Base-by-base conservation (phyloP, 2,113 vertebrate species). In the Thamnaconus septentrionalis region DNA sequence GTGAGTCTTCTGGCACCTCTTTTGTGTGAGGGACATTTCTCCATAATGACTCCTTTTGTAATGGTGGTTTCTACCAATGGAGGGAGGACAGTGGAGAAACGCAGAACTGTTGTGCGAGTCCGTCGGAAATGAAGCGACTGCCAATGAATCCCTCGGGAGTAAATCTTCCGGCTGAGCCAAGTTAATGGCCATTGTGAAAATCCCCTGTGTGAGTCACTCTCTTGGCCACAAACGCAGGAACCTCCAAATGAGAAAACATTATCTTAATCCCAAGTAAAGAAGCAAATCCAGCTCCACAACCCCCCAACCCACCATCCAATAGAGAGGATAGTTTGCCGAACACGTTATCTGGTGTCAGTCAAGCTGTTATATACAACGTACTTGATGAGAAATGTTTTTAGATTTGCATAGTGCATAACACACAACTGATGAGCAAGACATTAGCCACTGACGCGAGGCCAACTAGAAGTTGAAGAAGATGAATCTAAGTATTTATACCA, bases 141-240 rank as follows among this genome's bases (percentile, higher is more conserved):
- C 66, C 75, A 78, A 78, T 78, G 55, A 85, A 79, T 64, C 67
- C 57, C 64, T 40, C 42, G 78, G 54, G 81, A 66, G 50, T 44
- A 57, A 67, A 58, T 76, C 75, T 71, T 76, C 71, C 57, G 79
- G 53, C 55, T 66, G 73, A 83, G 80, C 64, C 44, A 55, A 80
- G 64, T 77, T 79, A 85, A 88, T 84, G 73, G 77, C 68, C 76
- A 79, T 73, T 65, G 53, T 76, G 80, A 78, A 71, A 58, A 82
- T 63, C 61, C 78, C 61, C 71, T 71, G 71, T 42, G 60, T 67
- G 81, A 85, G 42, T 83, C 69, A 73, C 74, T 84, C 75, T 68
- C 72, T 71, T 64, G 59, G 69, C 70, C 61, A 76, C 64, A 69
- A 78, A 12, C 77, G 71, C 71, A 78, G 59, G 58, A 79, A 79